These are phyloP conservation scores for Drosophila siamana DNA, from an alignment of 2,888 invertebrate species.

Conservation along the genomic window DNA sequence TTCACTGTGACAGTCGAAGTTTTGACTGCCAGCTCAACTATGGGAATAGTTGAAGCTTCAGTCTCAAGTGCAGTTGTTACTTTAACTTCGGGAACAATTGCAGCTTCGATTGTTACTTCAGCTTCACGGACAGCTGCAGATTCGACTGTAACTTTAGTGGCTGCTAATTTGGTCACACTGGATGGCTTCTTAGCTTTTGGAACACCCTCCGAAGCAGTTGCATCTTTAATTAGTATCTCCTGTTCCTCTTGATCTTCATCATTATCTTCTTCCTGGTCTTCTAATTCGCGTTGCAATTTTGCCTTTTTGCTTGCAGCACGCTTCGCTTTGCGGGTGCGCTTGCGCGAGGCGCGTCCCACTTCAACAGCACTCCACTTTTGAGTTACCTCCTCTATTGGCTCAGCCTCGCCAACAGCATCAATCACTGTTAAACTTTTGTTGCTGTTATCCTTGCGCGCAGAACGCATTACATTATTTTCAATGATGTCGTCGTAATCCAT, in stretches of 20 bases:
- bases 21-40: not conserved
- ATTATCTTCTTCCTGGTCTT: not conserved
- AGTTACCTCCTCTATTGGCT: slow-evolving; percentile 24
- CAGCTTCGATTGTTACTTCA: not conserved
- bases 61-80: not conserved
- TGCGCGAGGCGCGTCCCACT: slow-evolving; percentile 75
- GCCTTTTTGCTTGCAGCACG: slow-evolving; percentile 16
- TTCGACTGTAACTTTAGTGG: not conserved
- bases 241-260: not conserved
- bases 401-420: not conserved
- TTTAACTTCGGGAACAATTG: not conserved
- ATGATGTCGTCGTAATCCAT: slow-evolving; percentile 82
- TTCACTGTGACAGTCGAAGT: not conserved
- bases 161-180: not conserved
- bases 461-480: slow-evolving; percentile 43
- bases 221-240: not conserved
- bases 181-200: no score
- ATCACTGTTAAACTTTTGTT: not conserved
- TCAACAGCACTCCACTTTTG: slow-evolving; percentile 72
- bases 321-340: slow-evolving; percentile 66
- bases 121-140: not conserved
- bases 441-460: slow-evolving; percentile 38
- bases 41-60: no score
- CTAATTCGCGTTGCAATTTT: not conserved
- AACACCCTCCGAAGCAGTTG: not conserved